phyloP scores from a whole-genome alignment of 2,797 vertebrate genomes.

The Lithobates pipiens region DNA sequence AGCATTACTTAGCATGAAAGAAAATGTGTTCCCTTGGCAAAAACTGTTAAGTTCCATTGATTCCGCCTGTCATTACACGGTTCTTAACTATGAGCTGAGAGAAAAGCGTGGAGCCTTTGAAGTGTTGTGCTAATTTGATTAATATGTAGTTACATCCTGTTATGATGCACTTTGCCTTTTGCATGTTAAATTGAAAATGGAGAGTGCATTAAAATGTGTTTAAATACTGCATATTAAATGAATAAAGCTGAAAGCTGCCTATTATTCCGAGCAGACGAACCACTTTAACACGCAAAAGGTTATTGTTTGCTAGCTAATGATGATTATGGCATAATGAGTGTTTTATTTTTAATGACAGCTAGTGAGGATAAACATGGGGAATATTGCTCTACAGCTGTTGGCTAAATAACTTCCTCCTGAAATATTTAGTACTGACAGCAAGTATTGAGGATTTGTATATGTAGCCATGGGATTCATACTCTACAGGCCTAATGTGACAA shows the following conservation, averaged over 20 bases:
- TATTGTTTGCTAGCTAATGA: slow-evolving; percentile 75
- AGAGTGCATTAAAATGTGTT: slow-evolving; percentile 78
- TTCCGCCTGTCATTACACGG: slow-evolving; percentile 81
- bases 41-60: slow-evolving; percentile 78
- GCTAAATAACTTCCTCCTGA: slow-evolving; percentile 13
- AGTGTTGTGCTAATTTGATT: slow-evolving; percentile 91
- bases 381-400: slow-evolving; percentile 64
- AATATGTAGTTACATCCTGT: slow-evolving; percentile 84
- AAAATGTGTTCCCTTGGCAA: slow-evolving; percentile 69
- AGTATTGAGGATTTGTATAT: not conserved
- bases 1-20: slow-evolving; percentile 46
- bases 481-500: not conserved
- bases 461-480: not conserved
- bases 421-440: slow-evolving; percentile 7
- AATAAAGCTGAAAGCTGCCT: slow-evolving; percentile 72
- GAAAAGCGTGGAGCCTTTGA: slow-evolving; percentile 81
- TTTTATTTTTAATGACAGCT: slow-evolving; percentile 72
- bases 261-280: slow-evolving; percentile 71
- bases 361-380: slow-evolving; percentile 69
- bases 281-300: slow-evolving; percentile 71
- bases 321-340: slow-evolving; percentile 74
- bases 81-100: slow-evolving; percentile 79
- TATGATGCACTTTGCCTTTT: slow-evolving; percentile 87
- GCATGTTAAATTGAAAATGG: slow-evolving; percentile 83
- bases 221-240: slow-evolving; percentile 76